These are phyloP conservation scores for Agrenia bidenticulata DNA, from an alignment of 2,888 invertebrate genomes.

Conservation along the genomic window DNA sequence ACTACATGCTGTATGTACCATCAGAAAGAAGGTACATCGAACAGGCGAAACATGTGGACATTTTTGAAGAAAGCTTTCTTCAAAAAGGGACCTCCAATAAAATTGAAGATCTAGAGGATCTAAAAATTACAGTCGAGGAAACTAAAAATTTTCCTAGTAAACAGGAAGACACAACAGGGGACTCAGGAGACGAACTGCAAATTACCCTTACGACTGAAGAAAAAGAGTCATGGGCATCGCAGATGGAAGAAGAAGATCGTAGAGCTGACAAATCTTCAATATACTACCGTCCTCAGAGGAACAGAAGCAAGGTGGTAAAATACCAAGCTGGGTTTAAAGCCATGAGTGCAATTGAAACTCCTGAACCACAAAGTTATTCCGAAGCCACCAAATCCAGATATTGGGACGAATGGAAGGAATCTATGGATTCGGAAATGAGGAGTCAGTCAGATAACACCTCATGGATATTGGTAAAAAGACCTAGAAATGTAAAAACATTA, in stretches of 20 bases:
- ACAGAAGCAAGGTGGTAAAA: too few relatives aligned
- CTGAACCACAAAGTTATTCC: background rate
- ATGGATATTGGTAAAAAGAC: background rate
- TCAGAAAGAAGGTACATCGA: slow-evolving; percentile 36
- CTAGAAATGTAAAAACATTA: slow-evolving; percentile 2
- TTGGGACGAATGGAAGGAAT: background rate
- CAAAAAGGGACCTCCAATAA: too few relatives aligned
- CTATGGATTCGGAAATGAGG: slow-evolving; percentile 5
- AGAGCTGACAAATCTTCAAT: too few relatives aligned
- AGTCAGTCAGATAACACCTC: background rate
- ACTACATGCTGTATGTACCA: slow-evolving; percentile 50
- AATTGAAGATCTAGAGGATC: too few relatives aligned
- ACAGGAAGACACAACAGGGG: too few relatives aligned
- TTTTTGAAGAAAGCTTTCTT: slow-evolving; percentile 36
- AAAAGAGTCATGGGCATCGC: too few relatives aligned
- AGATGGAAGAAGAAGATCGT: too few relatives aligned
- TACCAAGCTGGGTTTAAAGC: background rate
- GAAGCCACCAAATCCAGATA: background rate
- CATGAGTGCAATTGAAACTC: background rate
- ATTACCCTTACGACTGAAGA: too few relatives aligned
- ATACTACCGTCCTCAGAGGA: too few relatives aligned
- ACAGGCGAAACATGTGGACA: slow-evolving; percentile 49
- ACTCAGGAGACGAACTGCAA: too few relatives aligned
- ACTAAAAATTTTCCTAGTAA: too few relatives aligned
- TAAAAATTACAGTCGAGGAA: too few relatives aligned